Evolutionary conservation across 2,797 vertebrate genomes (phyloP), one percentile per base, ranked within the genome.

Genomic region (Dromococcyx pavoninus): DNA sequence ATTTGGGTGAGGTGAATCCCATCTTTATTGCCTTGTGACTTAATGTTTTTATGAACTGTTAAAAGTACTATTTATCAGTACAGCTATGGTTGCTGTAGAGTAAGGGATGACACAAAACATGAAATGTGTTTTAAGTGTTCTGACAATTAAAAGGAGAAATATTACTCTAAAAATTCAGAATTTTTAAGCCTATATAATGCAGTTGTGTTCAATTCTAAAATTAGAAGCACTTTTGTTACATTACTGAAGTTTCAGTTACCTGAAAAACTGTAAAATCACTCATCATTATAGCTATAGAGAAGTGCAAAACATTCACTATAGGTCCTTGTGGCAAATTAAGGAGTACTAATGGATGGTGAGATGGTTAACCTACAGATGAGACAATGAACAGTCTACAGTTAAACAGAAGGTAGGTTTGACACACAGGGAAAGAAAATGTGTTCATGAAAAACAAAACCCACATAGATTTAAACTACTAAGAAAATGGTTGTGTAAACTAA

Each of bases 91-190:
- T 91, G 51, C 74, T 87, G 24, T 64, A 43, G 73, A 71, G 84
- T 85, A 92, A 79, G 30, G 10, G 43, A 81, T 70, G 66, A 87
- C 84, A 70, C 53, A 86, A 92, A 92, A 84, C 74, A 96, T 79
- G 67, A 94, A 94, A 85, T 74, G 32, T 88, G 56, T 89, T 92
- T 88, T 94, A 94, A 92, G 23, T 64, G 71, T 64, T 94, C 87
- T 91, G 74, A 93, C 71, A 92, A 87, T 66, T 87, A 70, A 85
- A 92, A 91, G 39, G 39, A 87, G 17, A 35, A 83, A 71, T 82
- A 83, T 73, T 82, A 80, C n/a, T 44, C 53, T 35, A 12, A 82
- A 60, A 82, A 66, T 93, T 82, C 56, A 75, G 54, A 69, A 91
- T 13, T 5, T 88, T 82, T 60, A 85, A 73, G 62, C 33, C 5